Percentiles rank a stretch among this genome's conserved stretches.
Evolutionary conservation across 2,113 vertebrate genomes (phyloP).

Genomic region (Columbina picui): DNA sequence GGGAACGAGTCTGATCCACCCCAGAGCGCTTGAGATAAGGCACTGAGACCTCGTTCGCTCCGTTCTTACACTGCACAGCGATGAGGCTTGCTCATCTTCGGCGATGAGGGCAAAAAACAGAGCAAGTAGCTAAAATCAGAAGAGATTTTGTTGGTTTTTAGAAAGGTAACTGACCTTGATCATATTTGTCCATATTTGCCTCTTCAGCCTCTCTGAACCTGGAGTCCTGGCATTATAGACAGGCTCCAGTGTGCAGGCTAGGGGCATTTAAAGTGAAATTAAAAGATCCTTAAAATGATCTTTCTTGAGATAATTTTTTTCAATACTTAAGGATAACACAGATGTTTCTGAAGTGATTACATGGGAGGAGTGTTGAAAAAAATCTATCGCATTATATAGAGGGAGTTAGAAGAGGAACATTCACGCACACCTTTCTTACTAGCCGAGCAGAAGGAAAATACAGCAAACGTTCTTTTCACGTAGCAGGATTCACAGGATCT

Average conservation of each 20-base stretch:
- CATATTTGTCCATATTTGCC: constrained; percentile 59
- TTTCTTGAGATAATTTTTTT: not conserved
- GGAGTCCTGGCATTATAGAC: constrained; percentile 3
- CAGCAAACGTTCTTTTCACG: not conserved
- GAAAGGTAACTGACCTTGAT: not conserved
- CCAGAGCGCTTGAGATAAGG: not conserved
- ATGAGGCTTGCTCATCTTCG: not conserved
- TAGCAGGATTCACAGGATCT: not conserved
- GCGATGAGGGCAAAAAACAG: not conserved
- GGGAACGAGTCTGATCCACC: not conserved
- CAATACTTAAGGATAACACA: not conserved
- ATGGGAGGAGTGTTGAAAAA: not conserved
- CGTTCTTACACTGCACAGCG: not conserved
- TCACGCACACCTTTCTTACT: not conserved
- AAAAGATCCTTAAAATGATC: not conserved
- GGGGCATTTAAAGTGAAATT: not conserved
- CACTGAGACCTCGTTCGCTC: not conserved
- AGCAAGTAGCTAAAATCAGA: not conserved
- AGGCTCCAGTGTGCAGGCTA: constrained; percentile 55
- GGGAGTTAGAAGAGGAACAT: not conserved
- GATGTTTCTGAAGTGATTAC: not conserved
- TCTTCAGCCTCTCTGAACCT: constrained; percentile 39
- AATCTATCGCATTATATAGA: not conserved
- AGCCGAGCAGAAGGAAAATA: not conserved
- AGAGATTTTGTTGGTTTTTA: not conserved